Evolutionary conservation across 2,113 vertebrate genomes (phyloP).

Genomic region (Nasalis larvatus): DNA sequence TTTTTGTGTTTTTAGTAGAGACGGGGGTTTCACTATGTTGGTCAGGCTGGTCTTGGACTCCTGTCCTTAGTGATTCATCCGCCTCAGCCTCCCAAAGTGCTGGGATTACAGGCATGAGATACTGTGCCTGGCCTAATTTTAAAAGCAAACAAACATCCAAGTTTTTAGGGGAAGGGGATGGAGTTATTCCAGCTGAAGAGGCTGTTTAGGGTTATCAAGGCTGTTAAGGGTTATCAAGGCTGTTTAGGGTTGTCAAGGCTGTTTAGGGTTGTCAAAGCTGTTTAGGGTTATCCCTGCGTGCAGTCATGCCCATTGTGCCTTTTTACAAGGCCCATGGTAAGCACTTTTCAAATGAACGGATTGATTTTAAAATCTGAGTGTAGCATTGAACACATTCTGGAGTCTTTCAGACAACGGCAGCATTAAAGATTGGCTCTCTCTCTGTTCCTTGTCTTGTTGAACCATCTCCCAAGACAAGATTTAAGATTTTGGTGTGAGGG

Average conservation of each 20-base stretch:
- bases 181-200: background rate
- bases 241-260: rapidly evolving
- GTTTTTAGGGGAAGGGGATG: background rate
- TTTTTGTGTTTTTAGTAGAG: no score
- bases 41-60: no score
- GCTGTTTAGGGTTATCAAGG: rapidly evolving
- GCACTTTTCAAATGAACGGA: background rate
- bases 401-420: background rate
- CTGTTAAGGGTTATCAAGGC: rapidly evolving
- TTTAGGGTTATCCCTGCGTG: rapidly evolving
- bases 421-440: rapidly evolving
- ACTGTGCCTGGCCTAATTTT: background rate
- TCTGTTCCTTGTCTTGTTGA: background rate
- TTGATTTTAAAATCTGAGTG: background rate
- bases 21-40: no score
- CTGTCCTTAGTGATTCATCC: no score
- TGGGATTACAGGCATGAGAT: no score
- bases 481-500: background rate
- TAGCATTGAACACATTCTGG: background rate
- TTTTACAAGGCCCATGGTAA: background rate
- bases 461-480: background rate
- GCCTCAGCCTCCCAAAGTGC: no score
- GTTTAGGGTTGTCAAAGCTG: no score
- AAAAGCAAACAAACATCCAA: background rate
- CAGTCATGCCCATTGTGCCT: rapidly evolving